phyloP scores from a whole-genome alignment of 1,140 invertebrate genomes.

The Battus philenor region DNA sequence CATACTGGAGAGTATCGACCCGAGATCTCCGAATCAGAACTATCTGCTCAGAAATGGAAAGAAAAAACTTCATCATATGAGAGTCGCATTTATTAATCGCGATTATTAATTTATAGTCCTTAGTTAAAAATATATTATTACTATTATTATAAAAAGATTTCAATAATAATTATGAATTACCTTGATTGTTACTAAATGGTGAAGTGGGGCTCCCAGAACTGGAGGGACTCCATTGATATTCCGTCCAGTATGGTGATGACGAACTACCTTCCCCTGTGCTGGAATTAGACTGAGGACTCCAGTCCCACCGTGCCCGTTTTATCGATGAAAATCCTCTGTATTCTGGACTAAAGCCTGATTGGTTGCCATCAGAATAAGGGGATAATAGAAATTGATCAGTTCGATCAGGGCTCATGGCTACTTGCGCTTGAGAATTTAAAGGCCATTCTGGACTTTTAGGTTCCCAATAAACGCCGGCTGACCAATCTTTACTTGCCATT shows the following conservation, averaged over 20 bases:
- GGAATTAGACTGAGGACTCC: conserved; percentile 62
- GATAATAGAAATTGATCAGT: conserved; percentile 38
- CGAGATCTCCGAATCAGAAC: conserved; percentile 71
- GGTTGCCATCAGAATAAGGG: conserved; percentile 48
- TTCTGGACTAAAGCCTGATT: conserved; percentile 61
- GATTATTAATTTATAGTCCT: too few relatives aligned
- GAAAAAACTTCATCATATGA: too few relatives aligned
- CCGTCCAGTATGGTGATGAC: conserved; percentile 50
- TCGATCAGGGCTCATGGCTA: conserved; percentile 37
- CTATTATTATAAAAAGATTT: not conserved
- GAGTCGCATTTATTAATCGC: too few relatives aligned
- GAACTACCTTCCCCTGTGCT: conserved; percentile 50
- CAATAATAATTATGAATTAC: conserved; percentile 29
- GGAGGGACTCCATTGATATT: conserved; percentile 61
- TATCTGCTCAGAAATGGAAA: conserved; percentile 46
- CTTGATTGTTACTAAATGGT: conserved; percentile 49
- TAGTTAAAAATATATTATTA: conserved; percentile 2
- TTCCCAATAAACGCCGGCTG: conserved; percentile 60
- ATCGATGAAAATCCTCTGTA: conserved; percentile 30
- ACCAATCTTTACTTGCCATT: conserved; percentile 65
- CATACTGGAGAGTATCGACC: conserved; percentile 75
- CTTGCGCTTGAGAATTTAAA: conserved; percentile 22
- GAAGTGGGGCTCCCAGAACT: conserved; percentile 53
- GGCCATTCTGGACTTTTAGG: conserved; percentile 58
- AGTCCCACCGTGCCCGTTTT: conserved; percentile 48